Evolutionary conservation across 2,113 vertebrate species (phyloP).

Genomic region (Speoplatyrhinus poulsoni): DNA sequence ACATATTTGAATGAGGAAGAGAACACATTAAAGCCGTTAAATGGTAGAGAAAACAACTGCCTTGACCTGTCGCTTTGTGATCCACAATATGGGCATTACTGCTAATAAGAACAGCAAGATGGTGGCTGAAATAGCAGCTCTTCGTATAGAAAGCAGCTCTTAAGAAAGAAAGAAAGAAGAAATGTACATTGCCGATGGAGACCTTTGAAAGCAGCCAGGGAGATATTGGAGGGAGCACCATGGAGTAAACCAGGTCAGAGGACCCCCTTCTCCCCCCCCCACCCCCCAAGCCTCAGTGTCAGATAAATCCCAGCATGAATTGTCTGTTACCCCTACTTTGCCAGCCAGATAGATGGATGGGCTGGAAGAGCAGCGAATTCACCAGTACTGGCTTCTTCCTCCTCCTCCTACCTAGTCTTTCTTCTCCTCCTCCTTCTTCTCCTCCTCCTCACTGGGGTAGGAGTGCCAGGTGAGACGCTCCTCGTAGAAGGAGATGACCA

Average conservation of each 20-base stretch:
- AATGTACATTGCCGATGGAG: too few species aligned
- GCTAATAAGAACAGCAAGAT: too few species aligned
- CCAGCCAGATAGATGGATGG: neutral
- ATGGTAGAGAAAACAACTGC: neutral
- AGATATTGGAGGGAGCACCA: constrained; percentile 47
- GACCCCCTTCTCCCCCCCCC: neutral
- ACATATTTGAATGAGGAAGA: neutral
- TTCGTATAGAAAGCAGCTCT: too few species aligned
- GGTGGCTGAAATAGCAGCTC: too few species aligned
- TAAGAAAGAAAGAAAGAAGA: too few species aligned
- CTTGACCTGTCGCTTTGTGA: too few species aligned
- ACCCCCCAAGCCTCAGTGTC: neutral
- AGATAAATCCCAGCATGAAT: constrained; percentile 5
- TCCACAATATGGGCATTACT: too few species aligned
- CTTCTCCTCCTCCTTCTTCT: constrained; percentile 89
- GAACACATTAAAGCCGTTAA: neutral
- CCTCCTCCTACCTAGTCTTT: constrained; percentile 79
- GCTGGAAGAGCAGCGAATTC: too few species aligned
- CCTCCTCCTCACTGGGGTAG: constrained; percentile 94
- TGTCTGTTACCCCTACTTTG: neutral
- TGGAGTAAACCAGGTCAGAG: constrained; percentile 19
- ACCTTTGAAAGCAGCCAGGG: too few species aligned
- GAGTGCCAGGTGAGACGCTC: constrained; percentile 97
- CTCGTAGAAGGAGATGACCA: constrained; percentile 98
- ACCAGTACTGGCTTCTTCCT: neutral